Conservation (phyloP, 2,797 vertebrate species). For the Lagodon rhomboides region DNA sequence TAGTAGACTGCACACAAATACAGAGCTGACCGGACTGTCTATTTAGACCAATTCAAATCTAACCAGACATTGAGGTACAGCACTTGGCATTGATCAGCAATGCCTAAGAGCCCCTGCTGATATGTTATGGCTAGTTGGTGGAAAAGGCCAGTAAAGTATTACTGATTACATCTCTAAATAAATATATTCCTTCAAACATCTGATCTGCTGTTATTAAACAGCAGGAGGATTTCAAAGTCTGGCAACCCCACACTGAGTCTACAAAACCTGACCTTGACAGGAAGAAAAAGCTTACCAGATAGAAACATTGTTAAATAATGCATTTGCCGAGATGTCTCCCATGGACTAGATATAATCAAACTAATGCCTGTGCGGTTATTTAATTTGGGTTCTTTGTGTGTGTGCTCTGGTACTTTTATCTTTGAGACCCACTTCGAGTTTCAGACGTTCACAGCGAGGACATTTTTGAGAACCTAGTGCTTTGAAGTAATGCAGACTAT, state of each 20-base stretch:
- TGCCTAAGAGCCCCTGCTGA: constrained; percentile 8
- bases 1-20: constrained; percentile 2
- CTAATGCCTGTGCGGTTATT: background rate
- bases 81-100: constrained; percentile 16
- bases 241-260: background rate
- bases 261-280: constrained; percentile 12
- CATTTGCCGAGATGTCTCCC: constrained; percentile 2
- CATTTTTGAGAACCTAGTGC: background rate
- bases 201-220: constrained; percentile 15
- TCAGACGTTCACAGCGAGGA: background rate
- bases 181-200: constrained; percentile 16
- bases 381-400: constrained; percentile 5
- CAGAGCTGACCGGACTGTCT: background rate
- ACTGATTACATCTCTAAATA: constrained; percentile 20
- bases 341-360: constrained; percentile 22
- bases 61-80: background rate
- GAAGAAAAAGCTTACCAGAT: constrained; percentile 12
- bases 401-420: constrained; percentile 8
- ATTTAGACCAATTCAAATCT: background rate
- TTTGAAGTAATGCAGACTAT: constrained; percentile 1
- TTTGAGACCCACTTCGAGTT: constrained; percentile 15
- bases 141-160: background rate
- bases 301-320: constrained; percentile 9
- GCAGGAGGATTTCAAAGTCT: constrained; percentile 3
- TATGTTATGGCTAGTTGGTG: background rate